Conservation (phyloP, 1,140 invertebrate genomes). For the Pentalonia nigronervosa region DNA sequence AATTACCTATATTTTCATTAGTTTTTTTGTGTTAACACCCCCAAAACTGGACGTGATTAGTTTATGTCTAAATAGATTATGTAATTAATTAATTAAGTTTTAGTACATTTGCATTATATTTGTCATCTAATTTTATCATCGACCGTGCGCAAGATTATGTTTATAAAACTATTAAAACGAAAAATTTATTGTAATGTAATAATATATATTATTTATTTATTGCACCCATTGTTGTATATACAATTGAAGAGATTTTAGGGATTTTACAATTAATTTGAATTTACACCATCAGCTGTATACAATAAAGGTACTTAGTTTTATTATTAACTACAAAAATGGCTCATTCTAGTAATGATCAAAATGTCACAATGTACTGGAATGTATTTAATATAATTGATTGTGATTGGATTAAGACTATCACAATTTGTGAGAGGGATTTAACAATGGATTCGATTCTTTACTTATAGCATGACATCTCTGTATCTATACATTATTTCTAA, state of each 20-base stretch:
- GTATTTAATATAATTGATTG: neutral
- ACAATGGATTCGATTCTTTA: neutral
- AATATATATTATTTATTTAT: no score
- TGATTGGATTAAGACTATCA: neutral
- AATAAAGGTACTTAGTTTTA: neutral
- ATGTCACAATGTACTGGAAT: neutral
- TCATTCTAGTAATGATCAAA: neutral
- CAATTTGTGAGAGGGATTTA: neutral
- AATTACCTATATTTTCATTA: neutral
- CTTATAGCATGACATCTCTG: neutral
- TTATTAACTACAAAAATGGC: neutral
- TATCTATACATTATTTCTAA: conserved; percentile 11
- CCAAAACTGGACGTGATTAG: neutral
- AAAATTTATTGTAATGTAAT: no score
- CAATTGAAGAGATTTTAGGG: no score
- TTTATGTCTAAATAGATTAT: no score
- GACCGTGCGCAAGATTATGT: no score
- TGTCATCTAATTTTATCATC: no score
- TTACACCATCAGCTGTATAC: no score
- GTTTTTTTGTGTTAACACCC: neutral
- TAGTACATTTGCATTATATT: no score
- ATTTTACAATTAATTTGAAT: no score
- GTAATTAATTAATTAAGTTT: no score
- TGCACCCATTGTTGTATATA: no score
- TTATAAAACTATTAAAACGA: no score